Evolutionary conservation across 2,888 invertebrate genomes (phyloP), one percentile per base, ranked within the genome.

Genomic region (Lamellibrachia columna): DNA sequence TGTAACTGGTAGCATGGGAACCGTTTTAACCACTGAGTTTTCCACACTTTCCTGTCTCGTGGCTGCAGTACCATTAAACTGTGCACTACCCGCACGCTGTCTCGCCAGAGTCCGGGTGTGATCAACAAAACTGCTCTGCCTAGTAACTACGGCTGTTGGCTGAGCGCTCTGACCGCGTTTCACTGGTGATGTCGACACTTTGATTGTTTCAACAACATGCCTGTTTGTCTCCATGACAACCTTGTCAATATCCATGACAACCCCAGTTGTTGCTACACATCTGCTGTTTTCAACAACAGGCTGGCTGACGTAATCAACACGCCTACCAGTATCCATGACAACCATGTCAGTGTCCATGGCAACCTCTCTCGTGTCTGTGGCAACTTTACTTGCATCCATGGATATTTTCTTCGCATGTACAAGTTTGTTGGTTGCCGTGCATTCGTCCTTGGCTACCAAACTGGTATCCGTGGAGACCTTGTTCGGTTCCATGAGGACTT

Each of bases 1-100:
- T 9, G 93, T 93, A 52, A 93, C 92, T 6, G 93, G 93, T 28
- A 93, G 92, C 40, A 91, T 60, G 7, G 93, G 93, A 9, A 90
- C 92, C 92, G 90, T 93, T 60, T 93, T 93, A 9, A 90, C 91
- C 1, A 15, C 52, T 15, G 40, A 11, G 75, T 52, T 91, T 9
- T 93, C 92, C 22, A 28, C 60, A 52, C 53, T 53, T 40, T 90
- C 92, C 53, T 53, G 40, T 40, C 91, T 55, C 55, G 91, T 55
- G 55, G 53, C 55, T 53, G 53, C 91, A 3, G 1, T 55, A 15
- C 91, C 40, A 4, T 52, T 55, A 15, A 91, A 75, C 6, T 75
- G 75, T 6, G n/a, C 75, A 22, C 75, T 22, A 75, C 75, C 75
- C 75, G 22, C 91, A 22, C n/a, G 22, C 91, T 53, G 91, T 53